phyloP scores from a whole-genome alignment of 1,140 invertebrate genomes.

The Drosophila parvula region DNA sequence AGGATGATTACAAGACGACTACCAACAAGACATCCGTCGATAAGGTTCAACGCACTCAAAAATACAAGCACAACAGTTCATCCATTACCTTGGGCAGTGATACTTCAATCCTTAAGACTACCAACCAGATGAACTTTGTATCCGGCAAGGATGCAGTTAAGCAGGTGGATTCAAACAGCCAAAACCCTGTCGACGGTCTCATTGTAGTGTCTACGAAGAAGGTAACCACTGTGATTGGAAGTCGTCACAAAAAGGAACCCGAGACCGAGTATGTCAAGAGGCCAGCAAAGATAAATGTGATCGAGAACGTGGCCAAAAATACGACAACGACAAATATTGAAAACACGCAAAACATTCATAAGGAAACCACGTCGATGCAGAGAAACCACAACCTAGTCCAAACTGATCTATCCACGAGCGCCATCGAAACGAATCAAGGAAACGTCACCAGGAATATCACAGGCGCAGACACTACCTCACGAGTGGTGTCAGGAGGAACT shows the following conservation, averaged over 20 bases:
- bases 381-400: constrained; percentile 63
- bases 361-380: constrained; percentile 68
- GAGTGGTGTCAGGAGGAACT: constrained; percentile 16
- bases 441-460: constrained; percentile 1
- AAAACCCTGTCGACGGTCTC: constrained; percentile 85
- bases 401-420: constrained; percentile 39
- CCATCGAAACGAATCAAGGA: constrained; percentile 45
- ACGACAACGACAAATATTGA: constrained; percentile 73
- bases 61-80: constrained; percentile 87
- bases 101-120: constrained; percentile 85
- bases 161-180: constrained; percentile 81
- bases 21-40: constrained; percentile 77
- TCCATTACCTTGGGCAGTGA: constrained; percentile 87
- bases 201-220: constrained; percentile 85
- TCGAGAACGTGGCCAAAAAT: constrained; percentile 78
- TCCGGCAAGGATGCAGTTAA: constrained; percentile 85
- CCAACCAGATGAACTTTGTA: constrained; percentile 87
- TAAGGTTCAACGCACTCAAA: constrained; percentile 75
- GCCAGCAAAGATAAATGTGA: constrained; percentile 76
- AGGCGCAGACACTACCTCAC: constrained; percentile 15
- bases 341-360: constrained; percentile 72
- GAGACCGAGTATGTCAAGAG: constrained; percentile 80
- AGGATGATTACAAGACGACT: constrained; percentile 66
- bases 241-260: constrained; percentile 75
- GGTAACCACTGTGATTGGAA: constrained; percentile 83